phyloP scores from a whole-genome alignment of 1,140 invertebrate species.

The Galendromus occidentalis region DNA sequence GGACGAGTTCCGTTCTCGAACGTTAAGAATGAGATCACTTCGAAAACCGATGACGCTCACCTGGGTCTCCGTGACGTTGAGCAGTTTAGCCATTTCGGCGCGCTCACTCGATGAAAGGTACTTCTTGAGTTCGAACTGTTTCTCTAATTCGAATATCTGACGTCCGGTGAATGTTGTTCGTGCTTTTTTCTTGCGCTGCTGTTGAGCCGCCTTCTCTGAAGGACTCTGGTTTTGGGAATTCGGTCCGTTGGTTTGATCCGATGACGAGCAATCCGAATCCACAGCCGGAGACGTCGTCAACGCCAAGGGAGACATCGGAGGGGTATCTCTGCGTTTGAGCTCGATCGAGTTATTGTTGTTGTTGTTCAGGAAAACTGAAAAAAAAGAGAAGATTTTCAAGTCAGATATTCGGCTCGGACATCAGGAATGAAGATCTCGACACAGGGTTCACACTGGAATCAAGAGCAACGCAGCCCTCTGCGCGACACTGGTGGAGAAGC shows the following conservation, averaged over 20 bases:
- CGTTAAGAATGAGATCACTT: too few relatives aligned
- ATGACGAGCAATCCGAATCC: slow-evolving; percentile 5
- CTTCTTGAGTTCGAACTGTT: slow-evolving; percentile 86
- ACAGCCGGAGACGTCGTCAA: slow-evolving; percentile 9
- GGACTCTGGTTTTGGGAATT: slow-evolving; percentile 19
- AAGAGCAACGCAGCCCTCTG: too few relatives aligned
- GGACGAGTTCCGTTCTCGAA: too few relatives aligned
- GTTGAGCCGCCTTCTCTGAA: slow-evolving; percentile 30
- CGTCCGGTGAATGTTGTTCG: slow-evolving; percentile 81
- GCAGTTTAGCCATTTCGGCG: slow-evolving; percentile 72
- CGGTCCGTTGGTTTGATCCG: neutral
- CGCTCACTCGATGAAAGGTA: slow-evolving; percentile 84
- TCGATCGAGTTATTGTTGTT: neutral
- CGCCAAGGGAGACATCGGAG: neutral
- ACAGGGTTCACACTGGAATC: too few relatives aligned
- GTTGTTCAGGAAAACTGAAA: slow-evolving; percentile 1
- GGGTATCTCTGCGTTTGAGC: neutral
- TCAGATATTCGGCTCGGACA: too few relatives aligned
- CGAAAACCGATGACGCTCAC: slow-evolving; percentile 30
- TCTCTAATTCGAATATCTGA: slow-evolving; percentile 87
- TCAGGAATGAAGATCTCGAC: too few relatives aligned
- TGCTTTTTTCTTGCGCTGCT: slow-evolving; percentile 57
- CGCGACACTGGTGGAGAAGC: too few relatives aligned
- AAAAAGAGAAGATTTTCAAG: neutral
- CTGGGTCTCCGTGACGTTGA: slow-evolving; percentile 88